These are phyloP conservation scores for Erannis defoliaria DNA, from an alignment of 2,888 invertebrate species.

Conservation along the genomic window DNA sequence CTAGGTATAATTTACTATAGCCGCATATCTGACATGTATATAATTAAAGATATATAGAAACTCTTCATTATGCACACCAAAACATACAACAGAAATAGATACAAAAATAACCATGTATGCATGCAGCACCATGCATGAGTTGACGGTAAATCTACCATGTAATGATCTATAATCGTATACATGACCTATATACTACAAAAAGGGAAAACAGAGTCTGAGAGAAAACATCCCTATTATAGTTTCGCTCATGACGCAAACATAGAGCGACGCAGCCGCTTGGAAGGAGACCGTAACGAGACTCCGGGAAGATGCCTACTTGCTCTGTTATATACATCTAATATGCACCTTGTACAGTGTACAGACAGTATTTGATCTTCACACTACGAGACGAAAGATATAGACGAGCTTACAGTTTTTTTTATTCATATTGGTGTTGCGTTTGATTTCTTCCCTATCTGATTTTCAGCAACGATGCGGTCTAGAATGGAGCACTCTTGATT, in stretches of 20 bases:
- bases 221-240: constrained; percentile 39
- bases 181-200: constrained; percentile 29
- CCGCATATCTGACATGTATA: background rate
- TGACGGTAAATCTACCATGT: no score
- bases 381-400: background rate
- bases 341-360: background rate
- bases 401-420: background rate
- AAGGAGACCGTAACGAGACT: constrained; percentile 59
- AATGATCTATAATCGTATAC: background rate
- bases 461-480: no score
- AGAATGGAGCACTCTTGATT: no score
- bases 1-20: background rate
- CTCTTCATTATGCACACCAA: no score
- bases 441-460: no score
- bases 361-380: constrained; percentile 16
- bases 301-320: constrained; percentile 12
- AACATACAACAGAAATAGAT: no score
- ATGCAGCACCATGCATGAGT: no score
- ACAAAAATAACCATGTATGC: no score
- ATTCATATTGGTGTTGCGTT: no score
- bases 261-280: constrained; percentile 32
- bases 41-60: no score
- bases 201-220: constrained; percentile 14
- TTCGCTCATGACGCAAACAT: constrained; percentile 26
- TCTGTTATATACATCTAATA: constrained; percentile 7